Evolutionary conservation across 2,113 vertebrate genomes (phyloP).

Genomic region (Strix aluco): DNA sequence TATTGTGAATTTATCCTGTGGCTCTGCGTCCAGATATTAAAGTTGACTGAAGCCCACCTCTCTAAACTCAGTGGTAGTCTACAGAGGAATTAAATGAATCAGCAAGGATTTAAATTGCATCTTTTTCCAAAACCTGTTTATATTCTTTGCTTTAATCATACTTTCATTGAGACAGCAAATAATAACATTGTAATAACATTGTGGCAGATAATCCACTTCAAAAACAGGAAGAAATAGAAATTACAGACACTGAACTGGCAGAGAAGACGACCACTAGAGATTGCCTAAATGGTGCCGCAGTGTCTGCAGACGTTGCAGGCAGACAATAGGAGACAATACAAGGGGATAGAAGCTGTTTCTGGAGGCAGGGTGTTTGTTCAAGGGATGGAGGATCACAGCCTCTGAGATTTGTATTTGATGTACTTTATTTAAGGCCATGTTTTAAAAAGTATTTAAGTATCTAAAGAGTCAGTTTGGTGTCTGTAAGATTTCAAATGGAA

Average conservation of each 20-base stretch:
- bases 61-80: neutral
- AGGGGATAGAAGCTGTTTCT: neutral
- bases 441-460: neutral
- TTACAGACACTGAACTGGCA: constrained; percentile 17
- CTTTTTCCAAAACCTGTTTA: constrained; percentile 20
- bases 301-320: neutral
- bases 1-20: neutral
- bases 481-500: neutral
- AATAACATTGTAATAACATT: constrained; percentile 11
- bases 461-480: neutral
- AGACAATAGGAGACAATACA: neutral
- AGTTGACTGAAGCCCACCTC: neutral
- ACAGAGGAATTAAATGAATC: constrained; percentile 30
- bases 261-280: neutral
- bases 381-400: neutral
- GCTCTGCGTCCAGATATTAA: neutral
- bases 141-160: neutral
- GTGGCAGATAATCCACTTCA: constrained; percentile 43
- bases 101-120: constrained; percentile 28
- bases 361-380: neutral
- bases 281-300: constrained; percentile 19
- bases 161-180: constrained; percentile 2
- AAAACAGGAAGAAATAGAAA: constrained; percentile 52
- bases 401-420: neutral
- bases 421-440: neutral